Evolutionary conservation across 2,797 vertebrate genomes (phyloP).

Genomic region (Gallinago solitaria): DNA sequence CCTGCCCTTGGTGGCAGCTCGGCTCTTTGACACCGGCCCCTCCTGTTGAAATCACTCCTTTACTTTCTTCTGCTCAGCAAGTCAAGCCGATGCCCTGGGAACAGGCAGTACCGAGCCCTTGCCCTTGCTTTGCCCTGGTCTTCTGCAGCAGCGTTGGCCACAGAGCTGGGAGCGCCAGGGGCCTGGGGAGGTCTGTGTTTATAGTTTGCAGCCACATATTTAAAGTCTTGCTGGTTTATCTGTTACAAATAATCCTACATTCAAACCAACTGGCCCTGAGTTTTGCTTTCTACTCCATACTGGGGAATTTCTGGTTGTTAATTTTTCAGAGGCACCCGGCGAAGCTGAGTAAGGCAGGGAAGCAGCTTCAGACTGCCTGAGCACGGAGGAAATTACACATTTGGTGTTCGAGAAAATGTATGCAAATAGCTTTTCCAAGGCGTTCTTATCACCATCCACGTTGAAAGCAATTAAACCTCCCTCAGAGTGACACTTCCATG

Average conservation of each 20-base stretch:
- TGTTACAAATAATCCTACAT: background rate
- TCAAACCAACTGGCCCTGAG: background rate
- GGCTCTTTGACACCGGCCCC: background rate
- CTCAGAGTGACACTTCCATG: slow-evolving; percentile 41
- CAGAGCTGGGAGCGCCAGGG: background rate
- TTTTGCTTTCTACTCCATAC: background rate
- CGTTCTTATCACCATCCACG: slow-evolving; percentile 17
- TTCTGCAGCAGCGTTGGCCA: accelerated
- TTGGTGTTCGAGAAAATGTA: slow-evolving; percentile 41
- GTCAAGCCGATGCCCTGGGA: background rate
- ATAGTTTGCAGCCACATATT: background rate
- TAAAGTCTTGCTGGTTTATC: background rate
- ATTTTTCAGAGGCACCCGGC: background rate
- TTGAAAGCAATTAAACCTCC: slow-evolving; percentile 67
- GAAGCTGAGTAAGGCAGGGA: background rate
- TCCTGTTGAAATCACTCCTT: background rate
- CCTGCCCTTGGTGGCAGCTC: background rate
- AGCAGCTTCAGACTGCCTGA: slow-evolving; percentile 1
- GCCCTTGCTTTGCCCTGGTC: background rate
- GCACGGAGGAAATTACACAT: slow-evolving; percentile 6
- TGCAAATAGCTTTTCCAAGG: slow-evolving; percentile 61
- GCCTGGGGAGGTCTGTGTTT: background rate
- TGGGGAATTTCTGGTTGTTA: slow-evolving; percentile 9
- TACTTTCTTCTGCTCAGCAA: background rate
- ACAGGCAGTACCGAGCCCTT: background rate